Base-by-base conservation (phyloP, 2,888 invertebrate genomes). In the Hipparchia semele region DNA sequence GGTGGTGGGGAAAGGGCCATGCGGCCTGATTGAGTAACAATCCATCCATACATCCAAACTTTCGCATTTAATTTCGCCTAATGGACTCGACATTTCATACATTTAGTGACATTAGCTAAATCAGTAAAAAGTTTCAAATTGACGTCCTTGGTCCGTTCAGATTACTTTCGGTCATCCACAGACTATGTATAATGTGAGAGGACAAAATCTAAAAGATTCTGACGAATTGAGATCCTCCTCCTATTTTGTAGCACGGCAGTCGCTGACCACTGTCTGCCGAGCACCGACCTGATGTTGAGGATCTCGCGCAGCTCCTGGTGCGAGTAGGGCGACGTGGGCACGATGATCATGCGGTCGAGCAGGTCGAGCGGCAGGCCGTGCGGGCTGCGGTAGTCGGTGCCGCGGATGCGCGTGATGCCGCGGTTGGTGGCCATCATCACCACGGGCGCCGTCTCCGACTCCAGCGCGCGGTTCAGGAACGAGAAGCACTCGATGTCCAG, bases 371-470 rank as follows among this genome's bases (percentile, higher is more conserved):
- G 99, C 70, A 99, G 98, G 7, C 99, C 99, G 87, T 99, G 99
- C 0, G 99, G 99, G 75, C 98, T 98, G 78, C 95, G 95, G 91
- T 99, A 98, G 84, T 96, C 96, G 23, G 99, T 99, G 45, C 99
- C 99, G 69, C 99, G 95, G 81, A 99, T 99, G 76, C 97, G 96
- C 0, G 99, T 99, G 73, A 99, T 98, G 2, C 97, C 97, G 53
- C 99, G 95, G 94, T 99, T 99, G 13, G 99, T 99, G 0, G 99
- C 99, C 98, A 99, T 99, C 60, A 99, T 98, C 0, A 99, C 97
- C 0, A 99, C 96, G 0, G 99, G 99, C 0, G 99, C 98, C 95
- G 99, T 98, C 83, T 99, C 99, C 62, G 98, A 98, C 86, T 99
- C 99, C 46, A 99, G 91, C 0, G 99, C 99, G 6, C 99, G 96